These are phyloP conservation scores for Mimas tiliae DNA, from an alignment of 2,888 invertebrate genomes.

Conservation along the genomic window DNA sequence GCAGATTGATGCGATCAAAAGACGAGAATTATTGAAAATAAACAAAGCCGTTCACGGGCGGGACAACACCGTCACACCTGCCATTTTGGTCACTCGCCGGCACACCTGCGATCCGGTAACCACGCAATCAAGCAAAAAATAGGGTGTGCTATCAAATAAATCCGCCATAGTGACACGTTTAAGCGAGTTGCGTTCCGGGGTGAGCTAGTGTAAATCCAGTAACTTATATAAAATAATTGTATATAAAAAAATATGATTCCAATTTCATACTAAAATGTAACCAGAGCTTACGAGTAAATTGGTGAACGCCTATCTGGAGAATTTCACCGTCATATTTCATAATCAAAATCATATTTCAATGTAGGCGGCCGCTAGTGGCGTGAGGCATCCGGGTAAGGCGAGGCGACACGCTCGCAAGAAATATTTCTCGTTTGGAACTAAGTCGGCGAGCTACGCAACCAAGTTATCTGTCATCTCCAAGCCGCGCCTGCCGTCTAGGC, in stretches of 20 bases:
- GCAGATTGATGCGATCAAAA: conserved; percentile 20
- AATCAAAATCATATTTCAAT: conserved; percentile 68
- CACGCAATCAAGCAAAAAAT: background rate
- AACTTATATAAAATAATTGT: no score
- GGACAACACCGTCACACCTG: conserved; percentile 45
- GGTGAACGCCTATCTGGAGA: conserved; percentile 52
- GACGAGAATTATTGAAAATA: conserved; percentile 43
- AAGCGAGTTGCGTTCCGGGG: no score
- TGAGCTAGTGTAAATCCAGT: no score
- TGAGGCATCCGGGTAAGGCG: conserved; percentile 47
- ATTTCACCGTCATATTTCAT: conserved; percentile 63
- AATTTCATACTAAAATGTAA: conserved; percentile 50
- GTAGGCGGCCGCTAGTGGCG: conserved; percentile 48
- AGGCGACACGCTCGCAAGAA: conserved; percentile 55
- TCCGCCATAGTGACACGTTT: background rate
- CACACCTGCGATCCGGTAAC: conserved; percentile 2
- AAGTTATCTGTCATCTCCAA: conserved; percentile 72
- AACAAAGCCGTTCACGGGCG: conserved; percentile 46
- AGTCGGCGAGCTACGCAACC: conserved; percentile 46
- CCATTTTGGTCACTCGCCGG: conserved; percentile 25
- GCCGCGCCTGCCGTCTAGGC: conserved; percentile 50
- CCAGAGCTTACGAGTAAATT: conserved; percentile 50
- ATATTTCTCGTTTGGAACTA: conserved; percentile 51
- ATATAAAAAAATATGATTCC: conserved; percentile 26
- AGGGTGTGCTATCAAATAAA: conserved; percentile 10